Base-by-base conservation (phyloP, 2,888 invertebrate genomes). In the Tridacna gigas region DNA sequence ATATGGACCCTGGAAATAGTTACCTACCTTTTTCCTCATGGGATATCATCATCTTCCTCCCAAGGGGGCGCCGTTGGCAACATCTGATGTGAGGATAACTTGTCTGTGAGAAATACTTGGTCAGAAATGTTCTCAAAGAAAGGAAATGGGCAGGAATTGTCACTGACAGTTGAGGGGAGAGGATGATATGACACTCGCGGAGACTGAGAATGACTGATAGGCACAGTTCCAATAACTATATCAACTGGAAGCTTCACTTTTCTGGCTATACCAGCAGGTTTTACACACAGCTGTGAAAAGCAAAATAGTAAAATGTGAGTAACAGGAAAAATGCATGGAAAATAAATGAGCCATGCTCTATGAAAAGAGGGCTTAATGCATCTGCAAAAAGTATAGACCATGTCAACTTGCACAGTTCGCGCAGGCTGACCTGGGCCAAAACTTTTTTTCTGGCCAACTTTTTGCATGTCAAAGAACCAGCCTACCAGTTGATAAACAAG, bases 11-110 rank as follows among this genome's bases (percentile, higher is more conserved):
- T n/a, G n/a, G n/a, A 56, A 3, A 56, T 2, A 63, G 22, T 63
- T 63, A 63, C 18, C 18, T 22, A 25, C 69, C 47, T 47, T 45
- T 5, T 45, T 45, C 47, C 69, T 93, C 92, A 93, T 37, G 93
- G 93, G 63, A 93, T 93, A 83, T 93, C 93, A 74, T 92, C 93
- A 77, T 93, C 92, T 71, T 92, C 92, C 63, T 92, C 92, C 92
- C 92, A 91, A 3, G 92, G 92, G 37, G 93, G 92, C 0, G 93
- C 92, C 69, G 93, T 91, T 15, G 92, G 92, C 75, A 92, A 83
- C 92, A 92, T 92, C 63, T 90, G 90, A 77, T 91, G 90, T 84
- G 88, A 79, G 88, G 83, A 88, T 63, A 90, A 88, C 80, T 91
- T 88, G 83, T 93, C 93, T 1, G 91, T 90, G 74, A 93, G 89